Evolutionary conservation across 1,140 invertebrate species (phyloP), one percentile per base, ranked within the genome.

Genomic region (Drosophila nebulosa): DNA sequence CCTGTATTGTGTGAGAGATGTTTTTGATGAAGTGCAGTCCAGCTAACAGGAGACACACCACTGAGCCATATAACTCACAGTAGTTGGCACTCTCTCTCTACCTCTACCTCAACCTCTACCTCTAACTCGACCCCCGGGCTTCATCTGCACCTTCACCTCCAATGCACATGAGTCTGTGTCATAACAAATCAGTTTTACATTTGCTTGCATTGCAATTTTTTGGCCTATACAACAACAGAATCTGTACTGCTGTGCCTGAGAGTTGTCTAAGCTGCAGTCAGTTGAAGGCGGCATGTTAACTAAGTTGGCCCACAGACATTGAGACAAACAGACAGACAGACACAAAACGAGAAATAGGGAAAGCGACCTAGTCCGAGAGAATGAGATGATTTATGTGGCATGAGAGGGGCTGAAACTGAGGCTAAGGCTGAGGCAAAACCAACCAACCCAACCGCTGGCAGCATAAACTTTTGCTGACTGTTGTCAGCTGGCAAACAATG

Each of bases 401-500:
- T 57, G 63, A 64, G 63, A 74, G 66, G 74, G 56, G 71, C 72
- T 68, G 62, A 74, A 74, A 51, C 72, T 65, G 42, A 65, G 63
- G 61, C 67, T 60, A 56, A 66, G 53, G 42, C 72, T 39, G 59
- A 66, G 42, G 53, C 63, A 46, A 69, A 46, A 46, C 18, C 39
- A 46, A 42, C 39, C 39, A 42, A 42, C 39, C 16, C 39, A 42
- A 73, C 72, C 77, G 78, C 73, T 78, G 69, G 65, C 63, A 69
- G 74, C 81, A 85, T 75, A 81, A 88, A 88, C 81, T 86, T 86
- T 88, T 78, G 83, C 81, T 74, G 81, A 88, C 83, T 86, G 83
- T 88, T 88, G 81, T 86, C 81, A 86, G 81, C 74, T 80, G 83
- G 81, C 81, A 86, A 86, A 86, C 81, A 86, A 86, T 88, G 70